These are phyloP conservation scores for Drosophila insularis DNA, from an alignment of 1,140 invertebrate species.

Conservation along the genomic window DNA sequence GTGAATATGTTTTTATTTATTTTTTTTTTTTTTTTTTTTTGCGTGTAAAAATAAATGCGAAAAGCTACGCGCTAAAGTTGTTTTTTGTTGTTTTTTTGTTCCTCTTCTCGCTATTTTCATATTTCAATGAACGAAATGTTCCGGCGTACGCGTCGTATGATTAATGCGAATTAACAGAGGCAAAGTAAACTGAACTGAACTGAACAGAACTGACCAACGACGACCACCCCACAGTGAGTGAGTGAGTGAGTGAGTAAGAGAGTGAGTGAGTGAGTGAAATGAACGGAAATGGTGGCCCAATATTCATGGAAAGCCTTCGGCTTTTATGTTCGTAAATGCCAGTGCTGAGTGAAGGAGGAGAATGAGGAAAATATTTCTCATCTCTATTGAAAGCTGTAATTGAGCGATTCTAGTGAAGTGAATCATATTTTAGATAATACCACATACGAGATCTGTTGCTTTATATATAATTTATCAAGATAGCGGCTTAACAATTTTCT, in stretches of 20 bases:
- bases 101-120: constrained; percentile 56
- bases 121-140: constrained; percentile 68
- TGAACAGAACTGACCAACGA: constrained; percentile 5
- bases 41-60: constrained; percentile 76
- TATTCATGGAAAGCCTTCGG: constrained; percentile 72
- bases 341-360: background rate
- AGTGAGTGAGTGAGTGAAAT: background rate
- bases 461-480: background rate
- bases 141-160: constrained; percentile 73
- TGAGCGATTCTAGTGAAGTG: background rate
- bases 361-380: background rate
- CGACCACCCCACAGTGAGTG: constrained; percentile 24
- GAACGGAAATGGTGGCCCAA: constrained; percentile 70
- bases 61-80: constrained; percentile 49
- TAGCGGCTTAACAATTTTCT: background rate
- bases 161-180: constrained; percentile 74
- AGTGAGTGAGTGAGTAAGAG: background rate
- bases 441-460: background rate
- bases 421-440: constrained; percentile 2
- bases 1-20: constrained; percentile 59
- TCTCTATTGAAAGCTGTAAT: constrained; percentile 1
- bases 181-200: constrained; percentile 4
- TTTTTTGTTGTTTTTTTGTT: constrained; percentile 20
- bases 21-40: constrained; percentile 13
- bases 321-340: constrained; percentile 6